Evolutionary conservation across 2,888 invertebrate species (phyloP), one percentile per base, ranked within the genome.

Genomic region (Graphium colonna): DNA sequence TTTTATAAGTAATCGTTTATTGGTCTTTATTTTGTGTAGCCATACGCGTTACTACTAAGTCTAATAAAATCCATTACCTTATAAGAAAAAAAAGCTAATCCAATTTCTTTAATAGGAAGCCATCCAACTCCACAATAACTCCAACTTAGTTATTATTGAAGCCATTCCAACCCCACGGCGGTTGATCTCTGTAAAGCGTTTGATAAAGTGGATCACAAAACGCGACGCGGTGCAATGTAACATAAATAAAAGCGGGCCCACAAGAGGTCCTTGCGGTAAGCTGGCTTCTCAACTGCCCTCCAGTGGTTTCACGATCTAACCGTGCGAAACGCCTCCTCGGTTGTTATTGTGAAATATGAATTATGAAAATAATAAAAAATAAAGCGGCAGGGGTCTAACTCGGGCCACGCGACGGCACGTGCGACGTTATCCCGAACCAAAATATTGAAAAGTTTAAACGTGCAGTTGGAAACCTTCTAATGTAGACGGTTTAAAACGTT

Each of bases 301-400:
- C 71, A 77, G 84, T 81, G 81, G 82, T 80, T 82, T 82, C 83
- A 81, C 80, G 79, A 82, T 77, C 82, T 82, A 87, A 85, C 86
- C 88, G 87, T 87, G 88, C 88, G 87, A 87, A 86, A 87, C 88
- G 87, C 86, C 87, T 86, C 81, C 86, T 74, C 81, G 73, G 80
- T 84, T 87, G 84, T 85, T 87, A 84, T 86, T 84, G 85, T 86
- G 85, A 85, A 86, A 84, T 79, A 80, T 88, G 87, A 89, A 88
- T 86, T 87, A 87, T 87, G 86, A 87, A 89, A 87, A 88, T 88
- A 86, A 86, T 89, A 88, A 88, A 88, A 88, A 88, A 81, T 85
- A 79, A 79, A 82, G 70, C 76, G 62, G 74, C 74, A 75, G 86
- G 84, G 82, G 85, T 69, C 74, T 85, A 84, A 87, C 77, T 66